Conservation (phyloP, 2,113 vertebrate genomes). For the Procapra przewalskii region DNA sequence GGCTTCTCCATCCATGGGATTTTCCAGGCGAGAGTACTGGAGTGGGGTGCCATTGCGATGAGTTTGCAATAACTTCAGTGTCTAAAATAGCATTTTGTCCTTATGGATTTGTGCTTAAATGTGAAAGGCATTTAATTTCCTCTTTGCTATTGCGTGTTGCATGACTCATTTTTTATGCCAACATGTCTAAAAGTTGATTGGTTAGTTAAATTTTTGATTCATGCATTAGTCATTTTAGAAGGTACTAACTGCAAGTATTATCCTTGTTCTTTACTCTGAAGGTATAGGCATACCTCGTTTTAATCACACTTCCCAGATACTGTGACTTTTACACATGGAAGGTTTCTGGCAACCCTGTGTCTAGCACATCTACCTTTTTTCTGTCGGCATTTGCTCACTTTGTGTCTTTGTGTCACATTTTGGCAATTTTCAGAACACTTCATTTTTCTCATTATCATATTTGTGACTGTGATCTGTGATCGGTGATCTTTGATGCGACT, state of each 20-base stretch:
- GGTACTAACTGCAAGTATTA: not conserved
- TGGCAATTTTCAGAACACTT: not conserved
- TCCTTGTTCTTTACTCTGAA: not conserved
- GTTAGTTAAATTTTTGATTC: not conserved
- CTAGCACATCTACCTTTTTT: not conserved
- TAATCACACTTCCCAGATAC: not conserved
- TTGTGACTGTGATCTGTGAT: not conserved
- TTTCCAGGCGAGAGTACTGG: too few relatives aligned
- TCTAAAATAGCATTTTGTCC: not conserved
- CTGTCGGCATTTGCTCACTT: not conserved
- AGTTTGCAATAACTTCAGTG: not conserved
- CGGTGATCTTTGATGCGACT: not conserved
- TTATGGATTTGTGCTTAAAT: not conserved
- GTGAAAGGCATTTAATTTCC: not conserved
- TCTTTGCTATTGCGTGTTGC: not conserved
- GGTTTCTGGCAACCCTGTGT: not conserved
- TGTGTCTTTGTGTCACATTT: not conserved
- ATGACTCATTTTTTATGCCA: not conserved
- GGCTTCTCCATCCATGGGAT: too few relatives aligned
- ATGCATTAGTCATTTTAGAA: not conserved
- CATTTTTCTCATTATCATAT: not conserved
- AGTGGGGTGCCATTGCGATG: not conserved
- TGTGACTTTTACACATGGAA: not conserved
- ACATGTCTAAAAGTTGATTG: not conserved
- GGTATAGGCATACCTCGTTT: not conserved